Evolutionary conservation across 2,113 vertebrate genomes (phyloP).

Genomic region (Notothenia coriiceps): DNA sequence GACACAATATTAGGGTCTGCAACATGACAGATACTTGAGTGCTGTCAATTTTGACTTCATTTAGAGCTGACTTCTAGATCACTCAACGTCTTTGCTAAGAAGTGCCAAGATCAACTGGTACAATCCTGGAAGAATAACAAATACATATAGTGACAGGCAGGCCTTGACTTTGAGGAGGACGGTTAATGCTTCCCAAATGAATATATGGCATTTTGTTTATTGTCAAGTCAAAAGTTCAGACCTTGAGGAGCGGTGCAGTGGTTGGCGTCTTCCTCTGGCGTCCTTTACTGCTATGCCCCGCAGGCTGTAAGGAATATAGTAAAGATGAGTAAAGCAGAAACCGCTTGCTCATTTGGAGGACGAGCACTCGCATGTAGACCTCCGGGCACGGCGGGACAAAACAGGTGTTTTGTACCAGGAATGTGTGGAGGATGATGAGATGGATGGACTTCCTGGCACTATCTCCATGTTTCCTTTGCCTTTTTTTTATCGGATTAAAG

Average conservation of each 20-base stretch:
- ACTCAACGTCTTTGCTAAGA: no score
- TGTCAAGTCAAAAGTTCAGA: not conserved
- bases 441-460: not conserved
- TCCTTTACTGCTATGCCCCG: constrained; percentile 20
- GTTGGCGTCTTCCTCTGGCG: not conserved
- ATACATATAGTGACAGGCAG: no score
- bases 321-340: constrained; percentile 36
- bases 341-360: constrained; percentile 10
- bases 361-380: constrained; percentile 43
- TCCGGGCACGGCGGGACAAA: constrained; percentile 33
- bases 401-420: constrained; percentile 50
- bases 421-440: not conserved
- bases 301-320: constrained; percentile 13
- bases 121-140: no score
- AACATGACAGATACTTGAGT: no score
- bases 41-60: no score
- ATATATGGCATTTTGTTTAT: not conserved
- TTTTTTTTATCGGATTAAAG: not conserved
- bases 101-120: no score
- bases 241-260: not conserved
- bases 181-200: not conserved
- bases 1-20: no score
- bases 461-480: not conserved
- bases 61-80: no score
- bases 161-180: not conserved